These are phyloP conservation scores for Alethe diademata DNA, from an alignment of 2,113 vertebrate species.

Conservation along the genomic window DNA sequence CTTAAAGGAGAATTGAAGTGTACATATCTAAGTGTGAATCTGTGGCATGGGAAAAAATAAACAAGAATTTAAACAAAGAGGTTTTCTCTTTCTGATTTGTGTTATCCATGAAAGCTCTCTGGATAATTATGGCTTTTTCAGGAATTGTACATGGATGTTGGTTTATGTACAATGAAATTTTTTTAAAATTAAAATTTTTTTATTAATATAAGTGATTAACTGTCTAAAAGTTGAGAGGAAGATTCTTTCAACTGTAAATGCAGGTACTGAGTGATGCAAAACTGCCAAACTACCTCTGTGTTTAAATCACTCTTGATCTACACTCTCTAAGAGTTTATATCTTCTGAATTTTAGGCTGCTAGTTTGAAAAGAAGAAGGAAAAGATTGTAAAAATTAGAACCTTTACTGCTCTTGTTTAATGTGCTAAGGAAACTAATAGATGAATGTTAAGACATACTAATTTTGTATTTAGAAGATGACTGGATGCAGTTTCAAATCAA, in stretches of 20 bases:
- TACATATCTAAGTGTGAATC: background rate
- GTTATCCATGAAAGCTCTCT: background rate
- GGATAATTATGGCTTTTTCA: background rate
- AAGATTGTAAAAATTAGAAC: background rate
- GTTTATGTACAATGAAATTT: background rate
- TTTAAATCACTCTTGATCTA: background rate
- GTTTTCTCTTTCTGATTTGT: background rate
- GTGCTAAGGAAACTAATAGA: background rate
- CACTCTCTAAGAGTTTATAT: background rate
- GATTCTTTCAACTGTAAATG: background rate
- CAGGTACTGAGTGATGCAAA: background rate
- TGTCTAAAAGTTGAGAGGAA: background rate
- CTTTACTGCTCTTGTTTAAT: background rate
- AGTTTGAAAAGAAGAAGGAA: background rate
- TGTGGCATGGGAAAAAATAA: background rate
- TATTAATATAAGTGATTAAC: background rate
- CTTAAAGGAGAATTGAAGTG: background rate
- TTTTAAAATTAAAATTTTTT: background rate
- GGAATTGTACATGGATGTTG: rapidly evolving
- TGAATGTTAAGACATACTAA: background rate
- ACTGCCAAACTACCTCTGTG: background rate
- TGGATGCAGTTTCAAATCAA: background rate
- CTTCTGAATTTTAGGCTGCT: background rate
- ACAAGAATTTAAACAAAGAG: background rate
- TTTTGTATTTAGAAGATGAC: background rate